These are phyloP conservation scores for Philotrypesis tridentata DNA, from an alignment of 1,140 invertebrate genomes.

Conservation along the genomic window DNA sequence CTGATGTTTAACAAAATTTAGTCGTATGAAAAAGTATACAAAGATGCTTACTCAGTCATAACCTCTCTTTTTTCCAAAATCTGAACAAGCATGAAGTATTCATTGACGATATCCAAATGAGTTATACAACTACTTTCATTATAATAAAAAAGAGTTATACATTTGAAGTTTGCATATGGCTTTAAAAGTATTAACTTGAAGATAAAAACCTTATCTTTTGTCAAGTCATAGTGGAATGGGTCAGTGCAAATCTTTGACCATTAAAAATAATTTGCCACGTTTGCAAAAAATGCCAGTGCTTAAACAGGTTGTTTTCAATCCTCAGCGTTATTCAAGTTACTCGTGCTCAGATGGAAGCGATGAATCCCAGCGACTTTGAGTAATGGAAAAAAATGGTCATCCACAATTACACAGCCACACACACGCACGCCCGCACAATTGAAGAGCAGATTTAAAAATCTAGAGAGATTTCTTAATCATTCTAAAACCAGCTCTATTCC, in stretches of 20 bases:
- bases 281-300: not conserved
- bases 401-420: too few species aligned
- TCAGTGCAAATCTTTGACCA: not conserved
- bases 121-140: too few species aligned
- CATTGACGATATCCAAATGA: too few species aligned
- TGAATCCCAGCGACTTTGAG: too few species aligned
- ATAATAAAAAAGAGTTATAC: not conserved
- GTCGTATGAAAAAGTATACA: not conserved
- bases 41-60: not conserved
- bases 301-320: not conserved
- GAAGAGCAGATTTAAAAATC: not conserved
- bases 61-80: not conserved
- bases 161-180: not conserved
- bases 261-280: not conserved
- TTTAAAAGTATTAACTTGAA: conserved; percentile 6
- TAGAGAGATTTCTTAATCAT: not conserved
- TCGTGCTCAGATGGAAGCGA: too few species aligned
- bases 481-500: conserved; percentile 44
- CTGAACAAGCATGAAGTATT: not conserved
- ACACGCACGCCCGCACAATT: too few species aligned
- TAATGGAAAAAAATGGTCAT: not conserved
- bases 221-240: not conserved
- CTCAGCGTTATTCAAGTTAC: not conserved
- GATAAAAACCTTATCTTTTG: conserved; percentile 19
- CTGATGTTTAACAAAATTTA: not conserved